phyloP scores from a whole-genome alignment of 2,888 invertebrate genomes.

The Congeria kusceri region DNA sequence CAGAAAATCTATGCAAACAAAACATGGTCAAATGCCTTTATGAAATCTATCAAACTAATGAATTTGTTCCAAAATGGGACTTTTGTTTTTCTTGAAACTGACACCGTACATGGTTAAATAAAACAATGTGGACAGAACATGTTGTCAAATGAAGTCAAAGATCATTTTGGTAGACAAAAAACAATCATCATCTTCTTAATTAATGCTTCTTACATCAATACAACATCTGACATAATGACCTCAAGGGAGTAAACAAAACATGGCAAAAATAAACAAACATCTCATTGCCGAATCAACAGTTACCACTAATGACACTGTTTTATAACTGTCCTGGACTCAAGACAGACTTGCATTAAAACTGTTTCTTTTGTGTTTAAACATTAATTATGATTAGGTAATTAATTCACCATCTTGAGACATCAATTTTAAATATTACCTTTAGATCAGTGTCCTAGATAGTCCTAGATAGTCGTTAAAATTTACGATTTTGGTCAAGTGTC shows the following conservation, averaged over 20 bases:
- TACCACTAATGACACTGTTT: no score
- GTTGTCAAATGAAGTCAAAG: no score
- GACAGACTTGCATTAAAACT: no score
- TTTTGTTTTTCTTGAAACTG: conserved; percentile 18
- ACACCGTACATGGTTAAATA: no score
- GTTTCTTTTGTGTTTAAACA: not conserved
- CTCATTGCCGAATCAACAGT: not conserved
- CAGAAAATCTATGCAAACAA: conserved; percentile 32
- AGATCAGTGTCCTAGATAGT: conserved; percentile 14
- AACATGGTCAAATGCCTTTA: conserved; percentile 4
- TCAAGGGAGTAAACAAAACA: conserved; percentile 27
- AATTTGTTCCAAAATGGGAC: conserved; percentile 26
- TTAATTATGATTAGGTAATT: conserved; percentile 35
- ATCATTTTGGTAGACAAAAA: no score
- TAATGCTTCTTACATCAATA: no score
- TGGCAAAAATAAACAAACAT: conserved; percentile 20
- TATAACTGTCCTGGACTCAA: no score
- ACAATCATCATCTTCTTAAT: no score
- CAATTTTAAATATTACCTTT: conserved; percentile 32
- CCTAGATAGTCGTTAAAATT: conserved; percentile 17
- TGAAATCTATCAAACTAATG: conserved; percentile 25
- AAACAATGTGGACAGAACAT: no score
- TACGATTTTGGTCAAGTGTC: conserved; percentile 8
- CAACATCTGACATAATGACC: no score
- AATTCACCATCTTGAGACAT: conserved; percentile 30